Conservation (phyloP, 2,113 vertebrate species). For the Procavia capensis region DNA sequence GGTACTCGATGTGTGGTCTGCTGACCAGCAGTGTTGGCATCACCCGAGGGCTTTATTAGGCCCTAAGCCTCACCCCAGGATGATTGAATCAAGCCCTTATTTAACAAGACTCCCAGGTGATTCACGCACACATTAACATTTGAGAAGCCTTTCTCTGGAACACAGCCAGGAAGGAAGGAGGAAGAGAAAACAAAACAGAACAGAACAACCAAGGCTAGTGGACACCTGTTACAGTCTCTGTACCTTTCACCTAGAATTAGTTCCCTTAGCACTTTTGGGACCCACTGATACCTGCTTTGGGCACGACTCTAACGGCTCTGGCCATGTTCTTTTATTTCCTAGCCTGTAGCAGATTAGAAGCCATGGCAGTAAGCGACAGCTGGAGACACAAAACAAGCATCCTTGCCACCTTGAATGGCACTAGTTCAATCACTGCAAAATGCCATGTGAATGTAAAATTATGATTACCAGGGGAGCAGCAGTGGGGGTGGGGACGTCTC, state of each 20-base stretch:
- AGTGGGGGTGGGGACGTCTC: neutral
- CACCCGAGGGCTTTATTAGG: neutral
- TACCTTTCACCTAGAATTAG: neutral
- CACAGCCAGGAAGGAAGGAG: neutral
- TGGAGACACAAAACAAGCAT: neutral
- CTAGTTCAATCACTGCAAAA: neutral
- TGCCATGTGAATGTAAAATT: neutral
- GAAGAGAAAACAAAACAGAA: neutral
- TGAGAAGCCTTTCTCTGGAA: neutral
- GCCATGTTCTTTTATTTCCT: neutral
- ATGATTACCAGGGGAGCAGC: accelerated
- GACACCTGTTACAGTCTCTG: neutral
- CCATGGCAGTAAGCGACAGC: neutral
- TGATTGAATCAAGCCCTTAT: neutral
- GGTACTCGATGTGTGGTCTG: neutral
- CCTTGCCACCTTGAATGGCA: too few relatives aligned
- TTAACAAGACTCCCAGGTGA: conserved; percentile 42
- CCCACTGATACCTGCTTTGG: neutral
- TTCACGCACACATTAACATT: neutral
- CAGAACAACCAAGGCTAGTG: neutral
- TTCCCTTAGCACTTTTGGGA: neutral
- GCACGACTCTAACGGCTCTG: neutral
- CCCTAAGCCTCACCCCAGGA: neutral
- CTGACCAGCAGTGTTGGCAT: too few relatives aligned
- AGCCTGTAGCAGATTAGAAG: neutral